phyloP scores from a whole-genome alignment of 2,888 invertebrate species.

The Steinernema scapterisci region DNA sequence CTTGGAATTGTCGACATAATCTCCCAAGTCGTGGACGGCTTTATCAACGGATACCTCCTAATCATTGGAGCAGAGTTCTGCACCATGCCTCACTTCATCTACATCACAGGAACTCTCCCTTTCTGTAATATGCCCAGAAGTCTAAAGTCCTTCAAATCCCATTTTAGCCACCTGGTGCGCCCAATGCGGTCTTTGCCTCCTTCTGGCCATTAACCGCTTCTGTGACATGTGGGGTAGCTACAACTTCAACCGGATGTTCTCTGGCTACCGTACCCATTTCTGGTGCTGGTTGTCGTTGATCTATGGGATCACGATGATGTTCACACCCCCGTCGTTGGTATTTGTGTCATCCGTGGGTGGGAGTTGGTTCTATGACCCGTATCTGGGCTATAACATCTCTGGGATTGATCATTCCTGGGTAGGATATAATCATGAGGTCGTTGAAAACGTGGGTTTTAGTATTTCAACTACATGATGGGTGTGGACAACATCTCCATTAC shows the following conservation, averaged over 20 bases:
- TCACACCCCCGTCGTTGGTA: not conserved
- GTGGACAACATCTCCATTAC: not conserved
- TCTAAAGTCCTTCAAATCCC: not conserved
- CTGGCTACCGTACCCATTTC: conserved; percentile 16
- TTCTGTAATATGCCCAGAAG: not conserved
- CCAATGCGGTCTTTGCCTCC: conserved; percentile 8
- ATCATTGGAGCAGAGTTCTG: conserved; percentile 40
- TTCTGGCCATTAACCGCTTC: not conserved
- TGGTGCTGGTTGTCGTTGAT: not conserved
- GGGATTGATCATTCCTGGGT: conserved; percentile 12
- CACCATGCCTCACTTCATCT: conserved; percentile 37
- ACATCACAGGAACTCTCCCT: conserved; percentile 33
- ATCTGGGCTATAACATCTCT: not conserved
- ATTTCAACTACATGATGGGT: conserved; percentile 20
- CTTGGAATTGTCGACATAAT: conserved; percentile 40
- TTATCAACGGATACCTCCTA: conserved; percentile 40
- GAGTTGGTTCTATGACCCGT: conserved; percentile 15
- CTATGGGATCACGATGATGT: not conserved
- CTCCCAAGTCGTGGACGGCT: conserved; percentile 33
- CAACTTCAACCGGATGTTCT: not conserved
- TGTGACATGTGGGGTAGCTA: conserved; percentile 8
- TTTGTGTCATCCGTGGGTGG: conserved; percentile 6
- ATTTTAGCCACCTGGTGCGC: not conserved
- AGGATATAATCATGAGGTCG: not conserved
- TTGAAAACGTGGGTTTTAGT: not conserved